Evolutionary conservation across 2,888 invertebrate species (phyloP).

Genomic region (Calameuta pallipes): DNA sequence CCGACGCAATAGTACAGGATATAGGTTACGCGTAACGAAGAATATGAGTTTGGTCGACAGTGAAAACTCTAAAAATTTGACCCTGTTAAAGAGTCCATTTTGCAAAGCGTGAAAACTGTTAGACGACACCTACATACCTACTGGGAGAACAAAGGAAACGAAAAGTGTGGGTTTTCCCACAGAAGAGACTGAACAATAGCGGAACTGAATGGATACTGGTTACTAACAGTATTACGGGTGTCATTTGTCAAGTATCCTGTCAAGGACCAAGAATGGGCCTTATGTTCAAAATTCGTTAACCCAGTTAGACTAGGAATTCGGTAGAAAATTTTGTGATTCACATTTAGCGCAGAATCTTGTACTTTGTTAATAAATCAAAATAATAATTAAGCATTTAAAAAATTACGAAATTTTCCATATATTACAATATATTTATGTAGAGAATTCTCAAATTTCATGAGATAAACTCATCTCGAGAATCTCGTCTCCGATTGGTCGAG

Average conservation of each 20-base stretch:
- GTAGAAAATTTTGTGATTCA: background rate
- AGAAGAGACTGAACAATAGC: background rate
- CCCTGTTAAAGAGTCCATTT: background rate
- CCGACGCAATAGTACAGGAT: background rate
- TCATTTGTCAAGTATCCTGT: conserved; percentile 52
- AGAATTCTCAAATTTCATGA: background rate
- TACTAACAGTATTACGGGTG: conserved; percentile 51
- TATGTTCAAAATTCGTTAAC: background rate
- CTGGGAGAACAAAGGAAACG: background rate
- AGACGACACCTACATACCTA: background rate
- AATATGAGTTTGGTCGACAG: background rate
- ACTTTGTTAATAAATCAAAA: background rate
- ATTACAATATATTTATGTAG: background rate
- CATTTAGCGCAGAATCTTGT: background rate
- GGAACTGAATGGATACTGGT: conserved; percentile 47
- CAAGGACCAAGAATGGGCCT: conserved; percentile 18
- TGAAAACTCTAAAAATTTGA: background rate
- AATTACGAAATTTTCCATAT: background rate
- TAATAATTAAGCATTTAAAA: background rate
- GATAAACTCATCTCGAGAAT: background rate
- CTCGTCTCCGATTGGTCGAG: background rate
- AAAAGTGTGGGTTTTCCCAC: background rate
- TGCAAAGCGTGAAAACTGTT: conserved; percentile 6
- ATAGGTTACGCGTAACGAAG: background rate
- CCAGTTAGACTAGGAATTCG: background rate